Conservation (phyloP, 2,113 vertebrate species). For the Perccottus glenii region DNA sequence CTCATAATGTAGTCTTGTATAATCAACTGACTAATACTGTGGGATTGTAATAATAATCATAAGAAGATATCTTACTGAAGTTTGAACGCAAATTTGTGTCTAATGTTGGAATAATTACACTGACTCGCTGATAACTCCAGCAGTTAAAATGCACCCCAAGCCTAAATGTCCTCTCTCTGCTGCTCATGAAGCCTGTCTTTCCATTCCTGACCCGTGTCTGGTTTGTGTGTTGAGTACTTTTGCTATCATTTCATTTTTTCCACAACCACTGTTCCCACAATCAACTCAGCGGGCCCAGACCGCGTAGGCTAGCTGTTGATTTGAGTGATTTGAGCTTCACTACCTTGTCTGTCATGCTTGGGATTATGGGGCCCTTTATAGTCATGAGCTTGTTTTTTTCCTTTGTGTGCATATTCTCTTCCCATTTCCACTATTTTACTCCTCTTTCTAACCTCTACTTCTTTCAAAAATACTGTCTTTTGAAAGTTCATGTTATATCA, state of each 20-base stretch:
- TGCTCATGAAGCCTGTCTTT: slow-evolving; percentile 2
- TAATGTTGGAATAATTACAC: not conserved
- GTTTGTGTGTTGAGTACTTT: slow-evolving; percentile 10
- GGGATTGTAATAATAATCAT: not conserved
- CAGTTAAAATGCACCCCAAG: not conserved
- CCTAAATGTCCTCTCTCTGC: not conserved
- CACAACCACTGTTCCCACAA: slow-evolving; percentile 6
- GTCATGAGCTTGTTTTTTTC: not conserved
- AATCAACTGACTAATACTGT: not conserved
- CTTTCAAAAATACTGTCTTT: not conserved
- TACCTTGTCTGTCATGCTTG: slow-evolving; percentile 10
- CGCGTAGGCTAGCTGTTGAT: slow-evolving; percentile 5
- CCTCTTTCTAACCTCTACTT: not conserved
- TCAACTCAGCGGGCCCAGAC: slow-evolving; percentile 2
- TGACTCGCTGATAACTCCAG: not conserved
- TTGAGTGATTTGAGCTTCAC: not conserved
- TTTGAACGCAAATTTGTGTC: not conserved
- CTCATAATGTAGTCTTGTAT: not conserved
- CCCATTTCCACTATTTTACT: not conserved
- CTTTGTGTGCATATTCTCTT: not conserved
- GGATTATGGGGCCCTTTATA: slow-evolving; percentile 3
- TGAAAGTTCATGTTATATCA: too few relatives aligned
- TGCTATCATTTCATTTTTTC: slow-evolving; percentile 14
- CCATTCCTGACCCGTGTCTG: not conserved
- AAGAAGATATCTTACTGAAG: not conserved